Evolutionary conservation across 1,140 invertebrate species (phyloP).

Genomic region (Pinna nobilis): DNA sequence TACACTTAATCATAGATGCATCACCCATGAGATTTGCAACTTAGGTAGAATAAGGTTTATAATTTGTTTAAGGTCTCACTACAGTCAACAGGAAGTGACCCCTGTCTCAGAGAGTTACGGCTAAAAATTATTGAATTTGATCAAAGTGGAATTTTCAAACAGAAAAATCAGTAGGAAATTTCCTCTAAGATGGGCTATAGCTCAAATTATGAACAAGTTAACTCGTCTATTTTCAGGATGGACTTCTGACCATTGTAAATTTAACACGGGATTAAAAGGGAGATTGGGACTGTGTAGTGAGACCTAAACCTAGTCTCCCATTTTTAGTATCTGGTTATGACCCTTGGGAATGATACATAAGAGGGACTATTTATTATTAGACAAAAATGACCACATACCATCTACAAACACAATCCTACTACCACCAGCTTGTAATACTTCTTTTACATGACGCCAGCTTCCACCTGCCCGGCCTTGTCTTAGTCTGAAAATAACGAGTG

Average conservation of each 20-base stretch:
- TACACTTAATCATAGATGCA: too few species aligned
- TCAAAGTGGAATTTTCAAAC: neutral
- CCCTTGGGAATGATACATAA: too few species aligned
- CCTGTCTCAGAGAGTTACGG: too few species aligned
- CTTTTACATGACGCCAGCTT: conserved; percentile 67
- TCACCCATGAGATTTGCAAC: too few species aligned
- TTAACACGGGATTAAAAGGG: too few species aligned
- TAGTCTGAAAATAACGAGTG: conserved; percentile 54
- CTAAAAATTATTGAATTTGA: too few species aligned
- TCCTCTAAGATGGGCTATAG: neutral
- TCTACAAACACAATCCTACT: conserved; percentile 65
- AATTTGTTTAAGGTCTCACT: too few species aligned
- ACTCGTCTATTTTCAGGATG: neutral
- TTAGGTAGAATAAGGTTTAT: too few species aligned
- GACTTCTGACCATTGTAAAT: neutral
- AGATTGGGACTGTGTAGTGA: neutral
- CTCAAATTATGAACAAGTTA: neutral
- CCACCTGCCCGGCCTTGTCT: conserved; percentile 64
- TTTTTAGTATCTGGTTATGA: too few species aligned
- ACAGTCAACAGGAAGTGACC: too few species aligned
- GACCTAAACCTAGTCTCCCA: neutral
- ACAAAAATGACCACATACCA: conserved; percentile 57
- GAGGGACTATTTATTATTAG: too few species aligned
- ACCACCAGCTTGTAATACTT: conserved; percentile 65
- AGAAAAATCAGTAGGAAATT: too few species aligned